Evolutionary conservation across 2,888 invertebrate species (phyloP), one percentile per base, ranked within the genome.

Genomic region (Acanthacorydalis orientalis): DNA sequence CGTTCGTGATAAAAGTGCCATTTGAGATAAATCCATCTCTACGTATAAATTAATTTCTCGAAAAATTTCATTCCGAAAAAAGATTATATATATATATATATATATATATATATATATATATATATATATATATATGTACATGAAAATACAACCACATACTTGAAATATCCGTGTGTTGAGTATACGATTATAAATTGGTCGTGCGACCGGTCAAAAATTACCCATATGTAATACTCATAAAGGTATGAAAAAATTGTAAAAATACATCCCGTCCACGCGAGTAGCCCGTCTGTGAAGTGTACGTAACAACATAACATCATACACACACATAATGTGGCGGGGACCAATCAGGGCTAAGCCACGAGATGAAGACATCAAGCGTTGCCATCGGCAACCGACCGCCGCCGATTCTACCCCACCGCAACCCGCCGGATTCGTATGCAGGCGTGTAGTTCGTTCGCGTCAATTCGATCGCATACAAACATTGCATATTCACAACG

Each of bases 321-420:
- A 16, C 12, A 31, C 31, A 41, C 16, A 41, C 23, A 16, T 16
- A 23, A 41, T 44, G 34, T 34, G 46, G 32, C 16, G 35, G 31
- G 44, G 46, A 46, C 46, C 46, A 46, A 46, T 46, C 46, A 46
- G 40, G 32, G 40, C 15, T 15, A 46, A 46, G 46, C 46, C 46
- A 40, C 46, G 46, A 46, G 46, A 46, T 46, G 46, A 46, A 46
- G 46, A 46, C 46, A 46, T 46, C 46, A 46, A 46, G 34, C 39
- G 40, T 15, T 42, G 42, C 40, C 49, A 47, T 51, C 44, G 51
- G 51, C 51, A 49, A 51, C 51, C 57, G 53, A 54, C 56, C 56
- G 56, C 56, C 60, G 53, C 23, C 23, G 23, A 23, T 23, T 55
- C 55, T 50, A 55, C 44, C 49, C 50, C 50, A 52, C 51, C 54